Base-by-base conservation (phyloP, 2,797 vertebrate species). In the Percopsis omiscomaycus region DNA sequence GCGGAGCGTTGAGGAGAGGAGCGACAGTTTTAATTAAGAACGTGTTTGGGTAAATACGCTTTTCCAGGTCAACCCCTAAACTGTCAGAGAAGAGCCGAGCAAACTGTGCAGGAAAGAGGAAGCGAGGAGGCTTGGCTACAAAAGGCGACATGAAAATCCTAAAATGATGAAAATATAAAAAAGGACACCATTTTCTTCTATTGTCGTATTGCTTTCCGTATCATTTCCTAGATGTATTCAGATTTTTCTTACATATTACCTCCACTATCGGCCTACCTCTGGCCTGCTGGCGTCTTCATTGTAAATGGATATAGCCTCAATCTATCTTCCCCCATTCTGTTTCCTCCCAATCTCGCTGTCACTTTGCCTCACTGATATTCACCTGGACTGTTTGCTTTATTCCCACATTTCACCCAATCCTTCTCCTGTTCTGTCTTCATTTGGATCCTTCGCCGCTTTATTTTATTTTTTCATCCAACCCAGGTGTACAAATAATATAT, bases 1-100 rank as follows among this genome's bases (percentile, higher is more conserved):
- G 74, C 64, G 55, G 45, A 82, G 83, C 79, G 29, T 45, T 71
- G 75, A 69, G 74, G 58, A 72, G 68, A 52, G 58, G 67, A 82
- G 68, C 69, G 66, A 81, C 80, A 75, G 61, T 85, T 89, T 88
- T 88, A 88, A 91, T 89, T 88, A 88, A 86, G 61, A 61, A 68
- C 71, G 64, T 64, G 68, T 84, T 85, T 78, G 80, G 70, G 73
- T 83, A 85, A 87, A 86, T 81, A 85, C 55, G 74, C 71, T 51
- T 84, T 87, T 83, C 81, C 83, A 79, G 80, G 84, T 85, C 84
- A 85, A 61, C 50, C 53, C 79, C 16, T 15, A n/a, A 49, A 49
- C 48, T 11, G 8, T 15, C 8, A 54, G 27, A 27, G 16, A 22
- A 52, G 50, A 52, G 8, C 15, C 13, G 3, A 14, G 50, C 15